A percentile compares a stretch with the other conserved stretches of the same genome.
Conservation (phyloP, 1,140 invertebrate genomes). For the Megathymus violae region DNA sequence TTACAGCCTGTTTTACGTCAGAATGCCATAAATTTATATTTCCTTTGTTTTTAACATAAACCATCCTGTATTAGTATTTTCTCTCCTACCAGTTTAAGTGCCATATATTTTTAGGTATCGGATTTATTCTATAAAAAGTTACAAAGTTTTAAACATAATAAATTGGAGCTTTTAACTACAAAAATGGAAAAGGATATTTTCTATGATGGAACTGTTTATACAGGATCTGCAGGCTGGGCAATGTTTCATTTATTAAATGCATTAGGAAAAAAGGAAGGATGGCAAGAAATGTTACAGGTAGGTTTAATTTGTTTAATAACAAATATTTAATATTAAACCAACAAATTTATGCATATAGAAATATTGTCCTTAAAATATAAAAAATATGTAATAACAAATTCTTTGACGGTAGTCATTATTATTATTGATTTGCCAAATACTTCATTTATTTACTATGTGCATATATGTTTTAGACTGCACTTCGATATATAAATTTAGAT, state of each 20-base stretch:
- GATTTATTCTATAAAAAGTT: constrained; percentile 57
- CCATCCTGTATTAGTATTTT: too few relatives aligned
- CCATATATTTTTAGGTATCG: constrained; percentile 68
- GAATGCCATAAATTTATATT: too few relatives aligned
- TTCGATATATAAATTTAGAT: constrained; percentile 60
- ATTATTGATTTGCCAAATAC: too few relatives aligned
- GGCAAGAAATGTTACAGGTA: constrained; percentile 55
- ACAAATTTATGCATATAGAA: constrained; percentile 1
- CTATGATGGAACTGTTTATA: constrained; percentile 82
- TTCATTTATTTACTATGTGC: constrained; percentile 17
- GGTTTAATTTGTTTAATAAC: constrained; percentile 8
- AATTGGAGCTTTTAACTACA: constrained; percentile 50
- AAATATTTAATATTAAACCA: too few relatives aligned
- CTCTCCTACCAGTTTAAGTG: too few relatives aligned
- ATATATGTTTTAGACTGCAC: constrained; percentile 53
- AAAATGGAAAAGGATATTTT: constrained; percentile 60
- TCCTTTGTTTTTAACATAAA: too few relatives aligned
- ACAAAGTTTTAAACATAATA: constrained; percentile 55
- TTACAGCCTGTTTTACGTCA: too few relatives aligned
- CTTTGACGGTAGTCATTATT: too few relatives aligned
- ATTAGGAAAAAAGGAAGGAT: constrained; percentile 43
- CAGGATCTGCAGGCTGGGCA: constrained; percentile 82
- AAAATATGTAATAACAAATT: too few relatives aligned
- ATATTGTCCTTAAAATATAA: too few relatives aligned
- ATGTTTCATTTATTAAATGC: constrained; percentile 61